Evolutionary conservation across 1,140 invertebrate species (phyloP).

Genomic region (Venturia canescens): DNA sequence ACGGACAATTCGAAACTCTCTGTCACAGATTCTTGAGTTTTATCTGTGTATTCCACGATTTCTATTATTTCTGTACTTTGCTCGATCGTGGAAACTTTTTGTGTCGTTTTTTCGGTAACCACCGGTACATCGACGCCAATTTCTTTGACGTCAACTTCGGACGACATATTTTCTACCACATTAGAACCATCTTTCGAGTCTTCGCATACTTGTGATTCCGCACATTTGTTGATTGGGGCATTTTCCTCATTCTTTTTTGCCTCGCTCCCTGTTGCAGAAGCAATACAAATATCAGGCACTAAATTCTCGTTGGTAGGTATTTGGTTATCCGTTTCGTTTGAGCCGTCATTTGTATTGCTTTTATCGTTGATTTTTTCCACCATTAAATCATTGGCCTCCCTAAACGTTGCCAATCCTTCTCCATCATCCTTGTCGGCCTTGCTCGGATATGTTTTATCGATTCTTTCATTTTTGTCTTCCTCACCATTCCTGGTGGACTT

Average conservation of each 20-base stretch:
- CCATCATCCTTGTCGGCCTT: neutral
- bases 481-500: neutral
- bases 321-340: too few relatives aligned
- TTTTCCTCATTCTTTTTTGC: neutral
- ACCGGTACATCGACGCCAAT: conserved; percentile 48
- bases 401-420: neutral
- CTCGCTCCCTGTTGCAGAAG: neutral
- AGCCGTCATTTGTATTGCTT: neutral
- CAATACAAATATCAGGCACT: too few relatives aligned
- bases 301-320: too few relatives aligned
- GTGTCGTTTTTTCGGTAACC: conserved; percentile 31
- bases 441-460: neutral
- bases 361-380: neutral
- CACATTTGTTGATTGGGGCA: neutral
- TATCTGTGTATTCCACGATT: conserved; percentile 54
- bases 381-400: neutral
- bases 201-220: neutral
- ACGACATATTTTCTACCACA: neutral
- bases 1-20: neutral
- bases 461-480: neutral
- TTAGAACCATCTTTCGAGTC: neutral
- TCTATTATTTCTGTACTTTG: conserved; percentile 44
- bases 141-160: neutral
- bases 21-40: conserved; percentile 42
- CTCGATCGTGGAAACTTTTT: conserved; percentile 30